Conservation (phyloP, 2,113 vertebrate species). For the Chascanopsetta lugubris region DNA sequence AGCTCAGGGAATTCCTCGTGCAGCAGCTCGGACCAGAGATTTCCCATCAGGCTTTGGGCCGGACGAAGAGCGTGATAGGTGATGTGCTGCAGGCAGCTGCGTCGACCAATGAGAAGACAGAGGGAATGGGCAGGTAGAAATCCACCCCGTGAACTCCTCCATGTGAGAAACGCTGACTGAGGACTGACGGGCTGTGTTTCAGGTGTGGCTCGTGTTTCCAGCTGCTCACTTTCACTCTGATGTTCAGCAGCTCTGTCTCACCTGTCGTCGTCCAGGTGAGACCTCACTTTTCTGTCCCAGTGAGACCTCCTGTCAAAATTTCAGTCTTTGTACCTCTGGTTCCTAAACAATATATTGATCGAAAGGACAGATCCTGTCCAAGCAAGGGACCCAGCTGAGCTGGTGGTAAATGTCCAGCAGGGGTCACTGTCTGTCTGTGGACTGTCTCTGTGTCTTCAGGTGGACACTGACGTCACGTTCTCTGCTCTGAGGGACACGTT, state of each 20-base stretch:
- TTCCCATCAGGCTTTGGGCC: constrained; percentile 82
- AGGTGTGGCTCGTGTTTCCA: constrained; percentile 94
- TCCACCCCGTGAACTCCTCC: background rate
- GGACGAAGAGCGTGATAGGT: constrained; percentile 85
- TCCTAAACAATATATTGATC: no score
- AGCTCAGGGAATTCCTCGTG: constrained; percentile 88
- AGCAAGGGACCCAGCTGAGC: background rate
- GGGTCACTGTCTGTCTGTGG: constrained; percentile 31
- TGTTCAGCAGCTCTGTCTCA: constrained; percentile 72
- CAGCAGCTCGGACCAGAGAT: constrained; percentile 79
- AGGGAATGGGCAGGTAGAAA: constrained; percentile 68
- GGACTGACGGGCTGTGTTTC: constrained; percentile 39
- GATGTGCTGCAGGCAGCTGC: constrained; percentile 84
- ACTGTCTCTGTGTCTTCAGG: constrained; percentile 69
- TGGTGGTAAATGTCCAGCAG: constrained; percentile 45
- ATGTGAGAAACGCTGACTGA: no score
- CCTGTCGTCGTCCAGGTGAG: constrained; percentile 88
- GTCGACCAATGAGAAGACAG: constrained; percentile 73
- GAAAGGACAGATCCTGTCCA: background rate
- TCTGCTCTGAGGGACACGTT: constrained; percentile 73
- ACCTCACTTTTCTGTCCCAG: background rate
- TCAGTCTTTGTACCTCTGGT: no score
- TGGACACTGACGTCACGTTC: constrained; percentile 85
- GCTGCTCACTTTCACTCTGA: constrained; percentile 91
- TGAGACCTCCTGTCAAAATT: background rate